phyloP scores from a whole-genome alignment of 2,113 vertebrate species.

The Dicrurus megarhynchus region DNA sequence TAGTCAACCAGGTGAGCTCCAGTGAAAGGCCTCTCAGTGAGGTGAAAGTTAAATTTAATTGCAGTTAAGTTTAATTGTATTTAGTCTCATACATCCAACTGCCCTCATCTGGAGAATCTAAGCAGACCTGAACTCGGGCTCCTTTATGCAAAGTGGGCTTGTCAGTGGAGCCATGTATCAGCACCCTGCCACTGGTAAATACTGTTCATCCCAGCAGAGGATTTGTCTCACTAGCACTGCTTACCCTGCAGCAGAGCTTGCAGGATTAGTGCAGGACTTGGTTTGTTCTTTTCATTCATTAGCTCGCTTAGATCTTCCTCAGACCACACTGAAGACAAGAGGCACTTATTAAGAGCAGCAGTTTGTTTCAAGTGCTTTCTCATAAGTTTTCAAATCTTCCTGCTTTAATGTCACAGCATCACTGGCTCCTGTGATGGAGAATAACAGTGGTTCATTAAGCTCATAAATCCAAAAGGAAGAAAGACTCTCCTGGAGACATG shows the following conservation, averaged over 20 bases:
- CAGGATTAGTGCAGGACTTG: neutral
- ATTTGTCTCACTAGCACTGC: neutral
- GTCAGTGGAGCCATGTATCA: neutral
- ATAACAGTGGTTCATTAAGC: constrained; percentile 50
- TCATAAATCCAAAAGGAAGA: constrained; percentile 61
- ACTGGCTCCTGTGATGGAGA: constrained; percentile 29
- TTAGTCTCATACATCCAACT: neutral
- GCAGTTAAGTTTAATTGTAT: neutral
- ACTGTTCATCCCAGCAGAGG: neutral
- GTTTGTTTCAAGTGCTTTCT: constrained; percentile 45
- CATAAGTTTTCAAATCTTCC: constrained; percentile 38
- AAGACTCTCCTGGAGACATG: constrained; percentile 43
- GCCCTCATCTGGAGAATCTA: neutral
- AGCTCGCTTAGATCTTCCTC: constrained; percentile 16
- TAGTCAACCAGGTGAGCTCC: neutral
- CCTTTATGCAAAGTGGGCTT: neutral
- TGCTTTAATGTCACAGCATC: constrained; percentile 24
- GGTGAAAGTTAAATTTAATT: neutral
- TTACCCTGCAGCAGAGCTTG: neutral
- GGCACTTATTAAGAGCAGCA: constrained; percentile 27
- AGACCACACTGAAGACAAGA: constrained; percentile 47
- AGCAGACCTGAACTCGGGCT: neutral
- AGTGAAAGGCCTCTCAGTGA: neutral
- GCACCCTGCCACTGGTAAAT: neutral
- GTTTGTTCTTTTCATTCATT: constrained; percentile 23